These are phyloP conservation scores for Cephus pygmeus DNA, from an alignment of 2,888 invertebrate species.

Conservation along the genomic window DNA sequence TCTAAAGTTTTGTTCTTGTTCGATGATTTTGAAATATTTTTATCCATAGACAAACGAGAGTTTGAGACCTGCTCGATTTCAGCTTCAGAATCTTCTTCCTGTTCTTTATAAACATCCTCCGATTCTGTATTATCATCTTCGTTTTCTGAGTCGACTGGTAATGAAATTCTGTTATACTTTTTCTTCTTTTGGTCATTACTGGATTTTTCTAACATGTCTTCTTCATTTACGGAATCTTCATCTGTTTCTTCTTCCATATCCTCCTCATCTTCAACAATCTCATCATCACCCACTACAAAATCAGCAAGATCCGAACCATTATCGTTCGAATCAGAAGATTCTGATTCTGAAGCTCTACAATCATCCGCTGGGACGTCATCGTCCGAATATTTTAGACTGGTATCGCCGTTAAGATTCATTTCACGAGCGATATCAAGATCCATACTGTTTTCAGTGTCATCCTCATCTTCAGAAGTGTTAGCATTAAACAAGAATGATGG, in stretches of 20 bases:
- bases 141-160: slow-evolving; percentile 2
- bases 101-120: not conserved
- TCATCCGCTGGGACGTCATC: slow-evolving; percentile 53
- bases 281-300: slow-evolving; percentile 51
- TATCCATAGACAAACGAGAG: not conserved
- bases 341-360: slow-evolving; percentile 53
- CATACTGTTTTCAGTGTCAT: slow-evolving; percentile 27
- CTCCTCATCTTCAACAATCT: slow-evolving; percentile 25
- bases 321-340: slow-evolving; percentile 49
- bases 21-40: not conserved
- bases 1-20: not conserved
- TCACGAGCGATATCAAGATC: slow-evolving; percentile 50
- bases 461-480: slow-evolving; percentile 7
- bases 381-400: slow-evolving; percentile 40
- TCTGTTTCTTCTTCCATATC: slow-evolving; percentile 10
- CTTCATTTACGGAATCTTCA: not conserved
- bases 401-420: slow-evolving; percentile 49
- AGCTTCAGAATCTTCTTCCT: not conserved
- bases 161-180: not conserved
- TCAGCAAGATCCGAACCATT: slow-evolving; percentile 49
- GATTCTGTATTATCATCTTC: slow-evolving; percentile 2
- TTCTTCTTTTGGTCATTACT: not conserved
- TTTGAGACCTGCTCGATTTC: not conserved
- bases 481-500: slow-evolving; percentile 29
- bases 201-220: slow-evolving; percentile 2